Base-by-base conservation (phyloP, 2,797 vertebrate species). In the Sebastes vulpes region DNA sequence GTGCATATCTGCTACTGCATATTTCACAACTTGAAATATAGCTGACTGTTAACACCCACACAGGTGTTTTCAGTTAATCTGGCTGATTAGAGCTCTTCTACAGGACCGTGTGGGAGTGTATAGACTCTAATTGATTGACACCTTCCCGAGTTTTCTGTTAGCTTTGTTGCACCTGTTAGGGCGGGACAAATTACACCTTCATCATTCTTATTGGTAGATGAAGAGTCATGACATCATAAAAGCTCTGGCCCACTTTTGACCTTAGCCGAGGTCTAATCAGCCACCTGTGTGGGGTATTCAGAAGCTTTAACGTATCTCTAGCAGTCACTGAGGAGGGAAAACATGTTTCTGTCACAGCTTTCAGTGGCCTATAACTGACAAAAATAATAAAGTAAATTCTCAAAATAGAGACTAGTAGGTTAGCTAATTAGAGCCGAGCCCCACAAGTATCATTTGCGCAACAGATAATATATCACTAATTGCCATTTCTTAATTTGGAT, bases 351-450 rank as follows among this genome's bases (percentile, higher is more conserved):
- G 35, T 66, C 69, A 59, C 14, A 67, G 26, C n/a, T 38, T 70
- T 25, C 12, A 57, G 54, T 77, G 80, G 10, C 59, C 65, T 59
- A 64, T 42, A 80, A 86, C 52, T 82, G 77, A 86, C 66, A 82
- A 70, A 61, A 74, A 72, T 85, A 83, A 88, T 78, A 68, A 85
- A 79, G 64, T 63, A n/a, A 68, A 57, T 26, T 54, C 75, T 77
- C 31, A 78, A 80, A 88, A 86, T 75, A 85, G 71, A 85, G 29
- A 73, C 46, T 18, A 59, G 28, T 65, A 58, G 72, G 42, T 70
- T 59, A 56, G 38, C 72, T 85, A 86, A 82, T 85, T 82, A 77
- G 72, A 77, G 76, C 69, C 65, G 46, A 78, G 65, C 77, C 54
- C 77, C 75, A 53, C 65, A 82, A 71, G 75, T 46, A 67, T 72